Evolutionary conservation across 2,113 vertebrate genomes (phyloP), one percentile per base, ranked within the genome.

Genomic region (Thunnus maccoyii): DNA sequence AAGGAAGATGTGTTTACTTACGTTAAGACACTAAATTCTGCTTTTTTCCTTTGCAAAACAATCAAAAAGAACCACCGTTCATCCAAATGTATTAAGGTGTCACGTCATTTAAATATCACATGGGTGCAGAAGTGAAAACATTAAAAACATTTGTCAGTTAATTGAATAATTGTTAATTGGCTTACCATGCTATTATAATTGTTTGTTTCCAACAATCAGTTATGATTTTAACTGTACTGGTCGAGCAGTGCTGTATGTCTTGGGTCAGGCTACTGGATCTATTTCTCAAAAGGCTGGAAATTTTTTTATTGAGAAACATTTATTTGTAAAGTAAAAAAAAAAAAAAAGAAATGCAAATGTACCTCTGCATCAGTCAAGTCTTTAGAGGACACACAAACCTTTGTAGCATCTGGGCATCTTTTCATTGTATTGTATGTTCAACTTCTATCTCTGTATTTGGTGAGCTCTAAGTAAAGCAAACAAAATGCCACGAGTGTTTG

Each of bases 401-500:
- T 46, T 32, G 51, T 16, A 44, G 25, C 44, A 44, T 71, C 30
- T 46, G 32, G 17, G 10, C 22, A 57, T 44, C 52, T 62, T 46
- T 46, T 58, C 30, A 52, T 8, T 58, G 46, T 57, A 25, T 46
- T 54, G 63, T 56, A 18, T 78, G 14, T 78, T 74, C 62, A 76
- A 25, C 55, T 18, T 54, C 70, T 48, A 30, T 82, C 27, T 70
- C 78, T 77, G 83, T 85, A 80, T 92, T 90, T 83, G 66, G 82
- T 5, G 5, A 78, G 80, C 67, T 75, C 63, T 18, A 74, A 65
- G 70, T 71, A 63, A 87, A 66, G 82, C 81, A 90, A 86, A 85
- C 76, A 87, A 86, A 86, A 93, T 70, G 80, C 88, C 85, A 87
- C 52, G 57, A 90, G 80, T 86, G 91, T 92, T 90, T 88, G 84